Conservation (phyloP, 2,888 invertebrate genomes). For the Andrena trimmerana region DNA sequence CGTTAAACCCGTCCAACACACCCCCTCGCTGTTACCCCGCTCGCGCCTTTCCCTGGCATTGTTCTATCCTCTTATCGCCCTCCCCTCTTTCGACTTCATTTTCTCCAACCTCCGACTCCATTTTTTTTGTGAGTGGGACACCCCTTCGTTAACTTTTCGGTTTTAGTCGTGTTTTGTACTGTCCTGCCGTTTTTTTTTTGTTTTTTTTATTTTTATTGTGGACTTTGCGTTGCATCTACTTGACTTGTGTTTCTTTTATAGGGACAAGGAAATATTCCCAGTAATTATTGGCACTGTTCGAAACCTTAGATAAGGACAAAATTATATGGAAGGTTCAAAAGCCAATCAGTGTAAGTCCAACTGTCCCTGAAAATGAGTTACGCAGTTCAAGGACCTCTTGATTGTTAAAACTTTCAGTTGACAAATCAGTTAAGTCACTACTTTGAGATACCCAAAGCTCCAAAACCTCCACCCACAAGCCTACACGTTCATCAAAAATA, state of each 20-base stretch:
- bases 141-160: not conserved
- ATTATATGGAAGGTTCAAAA: too few species aligned
- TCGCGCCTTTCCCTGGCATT: conserved; percentile 19
- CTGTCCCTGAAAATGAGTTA: too few species aligned
- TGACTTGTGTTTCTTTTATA: too few species aligned
- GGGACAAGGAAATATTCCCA: too few species aligned
- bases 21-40: conserved; percentile 1
- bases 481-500: too few species aligned
- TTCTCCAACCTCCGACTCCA: conserved; percentile 20
- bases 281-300: too few species aligned
- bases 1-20: conserved; percentile 66
- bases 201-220: not conserved
- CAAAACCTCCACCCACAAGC: not conserved
- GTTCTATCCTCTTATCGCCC: conserved; percentile 35
- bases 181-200: not conserved
- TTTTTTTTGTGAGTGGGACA: conserved; percentile 5
- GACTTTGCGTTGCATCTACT: not conserved
- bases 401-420: too few species aligned
- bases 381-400: too few species aligned
- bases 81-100: conserved; percentile 32
- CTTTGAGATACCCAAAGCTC: not conserved
- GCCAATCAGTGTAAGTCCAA: too few species aligned
- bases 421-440: too few species aligned
- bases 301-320: too few species aligned
- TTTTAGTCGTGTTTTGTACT: not conserved